These are phyloP conservation scores for Sebastiscus albofasciatus DNA, from an alignment of 2,797 vertebrate species.

Conservation along the genomic window DNA sequence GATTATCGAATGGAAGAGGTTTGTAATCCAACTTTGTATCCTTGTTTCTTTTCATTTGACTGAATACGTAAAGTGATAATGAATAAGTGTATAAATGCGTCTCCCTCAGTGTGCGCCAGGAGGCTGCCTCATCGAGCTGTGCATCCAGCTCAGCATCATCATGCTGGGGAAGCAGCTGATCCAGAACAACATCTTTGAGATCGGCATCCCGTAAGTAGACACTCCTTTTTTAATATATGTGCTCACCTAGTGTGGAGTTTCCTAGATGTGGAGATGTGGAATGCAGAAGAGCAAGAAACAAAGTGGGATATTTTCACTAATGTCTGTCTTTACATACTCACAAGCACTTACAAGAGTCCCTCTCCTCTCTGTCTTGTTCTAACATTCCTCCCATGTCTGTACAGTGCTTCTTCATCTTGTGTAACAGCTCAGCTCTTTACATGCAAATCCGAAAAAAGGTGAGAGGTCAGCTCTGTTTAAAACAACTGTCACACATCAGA, in stretches of 20 bases:
- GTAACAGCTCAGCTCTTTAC: constrained; percentile 24
- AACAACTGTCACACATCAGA: constrained; percentile 38
- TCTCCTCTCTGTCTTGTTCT: not conserved
- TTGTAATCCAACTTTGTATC: constrained; percentile 37
- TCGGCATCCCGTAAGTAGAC: constrained; percentile 93
- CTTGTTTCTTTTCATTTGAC: not conserved
- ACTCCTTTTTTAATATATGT: not conserved
- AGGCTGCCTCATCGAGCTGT: constrained; percentile 96
- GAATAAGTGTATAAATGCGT: not conserved
- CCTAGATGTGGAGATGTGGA: not conserved
- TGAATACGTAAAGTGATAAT: not conserved
- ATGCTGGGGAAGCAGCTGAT: constrained; percentile 99
- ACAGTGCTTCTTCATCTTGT: not conserved
- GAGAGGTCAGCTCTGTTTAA: constrained; percentile 40
- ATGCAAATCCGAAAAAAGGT: constrained; percentile 27
- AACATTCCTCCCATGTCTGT: constrained; percentile 41
- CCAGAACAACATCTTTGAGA: constrained; percentile 99
- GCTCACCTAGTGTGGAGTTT: not conserved
- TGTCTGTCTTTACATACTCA: not conserved
- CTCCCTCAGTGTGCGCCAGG: constrained; percentile 92
- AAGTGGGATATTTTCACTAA: not conserved
- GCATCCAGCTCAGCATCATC: constrained; percentile 98
- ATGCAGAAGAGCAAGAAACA: not conserved
- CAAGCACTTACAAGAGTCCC: constrained; percentile 2
- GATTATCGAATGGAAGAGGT: constrained; percentile 97